Percentiles rank a stretch among this genome's conserved stretches.
These are phyloP conservation scores for Hyposoter didymator DNA, from an alignment of 2,888 invertebrate species.

Conservation along the genomic window DNA sequence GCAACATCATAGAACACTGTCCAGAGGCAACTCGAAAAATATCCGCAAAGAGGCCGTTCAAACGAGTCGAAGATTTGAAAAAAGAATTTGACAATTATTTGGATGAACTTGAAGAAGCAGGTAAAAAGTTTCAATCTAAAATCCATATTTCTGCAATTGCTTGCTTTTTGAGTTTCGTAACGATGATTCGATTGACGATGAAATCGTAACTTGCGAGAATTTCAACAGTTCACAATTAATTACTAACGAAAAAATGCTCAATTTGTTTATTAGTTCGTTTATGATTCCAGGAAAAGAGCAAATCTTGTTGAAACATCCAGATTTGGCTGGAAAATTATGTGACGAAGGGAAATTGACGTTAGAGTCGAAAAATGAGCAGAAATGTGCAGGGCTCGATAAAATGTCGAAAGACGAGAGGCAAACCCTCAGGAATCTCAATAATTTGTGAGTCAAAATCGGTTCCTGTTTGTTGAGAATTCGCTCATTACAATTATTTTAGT, in stretches of 20 bases:
- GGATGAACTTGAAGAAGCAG: slow-evolving; percentile 85
- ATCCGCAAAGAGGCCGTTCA: slow-evolving; percentile 85
- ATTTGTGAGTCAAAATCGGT: slow-evolving; percentile 75
- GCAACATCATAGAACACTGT: slow-evolving; percentile 88
- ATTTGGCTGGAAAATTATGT: slow-evolving; percentile 87
- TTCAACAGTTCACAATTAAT: background rate
- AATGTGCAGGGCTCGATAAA: slow-evolving; percentile 85
- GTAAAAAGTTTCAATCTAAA: slow-evolving; percentile 78
- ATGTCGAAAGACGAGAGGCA: slow-evolving; percentile 86
- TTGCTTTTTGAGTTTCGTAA: background rate
- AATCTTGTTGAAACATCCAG: slow-evolving; percentile 87
- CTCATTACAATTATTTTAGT: background rate
- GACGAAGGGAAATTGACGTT: slow-evolving; percentile 86
- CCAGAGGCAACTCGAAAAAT: slow-evolving; percentile 85
- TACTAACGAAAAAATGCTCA: background rate
- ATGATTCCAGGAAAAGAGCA: slow-evolving; percentile 85
- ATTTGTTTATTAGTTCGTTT: background rate
- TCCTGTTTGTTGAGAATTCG: background rate
- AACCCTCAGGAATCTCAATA: slow-evolving; percentile 84
- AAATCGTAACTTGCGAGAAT: background rate
- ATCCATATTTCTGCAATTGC: background rate
- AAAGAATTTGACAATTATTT: slow-evolving; percentile 86
- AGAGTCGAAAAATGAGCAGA: slow-evolving; percentile 87
- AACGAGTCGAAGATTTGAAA: slow-evolving; percentile 84
- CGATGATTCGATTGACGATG: background rate